phyloP scores from a whole-genome alignment of 2,888 invertebrate species.

The Teleogryllus oceanicus region DNA sequence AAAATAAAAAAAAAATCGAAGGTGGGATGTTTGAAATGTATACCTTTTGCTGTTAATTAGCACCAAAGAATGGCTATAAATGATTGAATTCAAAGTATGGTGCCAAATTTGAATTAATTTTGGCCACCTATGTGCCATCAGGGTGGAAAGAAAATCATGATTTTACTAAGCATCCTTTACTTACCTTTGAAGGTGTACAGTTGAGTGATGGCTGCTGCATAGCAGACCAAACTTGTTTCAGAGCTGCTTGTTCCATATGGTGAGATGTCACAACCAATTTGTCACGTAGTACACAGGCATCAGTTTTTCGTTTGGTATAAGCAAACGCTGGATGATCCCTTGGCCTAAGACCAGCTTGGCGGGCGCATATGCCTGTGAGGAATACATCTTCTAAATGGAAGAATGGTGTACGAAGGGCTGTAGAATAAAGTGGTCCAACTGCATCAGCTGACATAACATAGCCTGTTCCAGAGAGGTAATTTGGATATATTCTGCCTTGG shows the following conservation, averaged over 20 bases:
- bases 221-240: conserved; percentile 43
- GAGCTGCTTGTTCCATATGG: conserved; percentile 52
- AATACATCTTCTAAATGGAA: conserved; percentile 78
- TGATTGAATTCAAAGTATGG: no score
- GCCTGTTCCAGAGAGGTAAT: conserved; percentile 77
- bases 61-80: no score
- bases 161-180: neutral
- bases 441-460: conserved; percentile 71
- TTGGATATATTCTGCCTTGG: conserved; percentile 66
- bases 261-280: conserved; percentile 53
- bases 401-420: conserved; percentile 64
- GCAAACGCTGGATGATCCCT: conserved; percentile 64
- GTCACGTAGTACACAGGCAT: conserved; percentile 47
- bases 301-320: conserved; percentile 52
- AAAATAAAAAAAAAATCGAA: no score
- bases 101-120: no score
- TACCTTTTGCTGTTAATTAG: no score
- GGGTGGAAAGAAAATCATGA: no score
- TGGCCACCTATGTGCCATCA: no score
- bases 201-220: conserved; percentile 21
- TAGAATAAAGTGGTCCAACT: conserved; percentile 61
- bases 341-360: conserved; percentile 56
- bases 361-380: conserved; percentile 71
- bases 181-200: conserved; percentile 6
- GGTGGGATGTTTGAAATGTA: no score